Base-by-base conservation (phyloP, 2,888 invertebrate species). In the Hipparchia semele region DNA sequence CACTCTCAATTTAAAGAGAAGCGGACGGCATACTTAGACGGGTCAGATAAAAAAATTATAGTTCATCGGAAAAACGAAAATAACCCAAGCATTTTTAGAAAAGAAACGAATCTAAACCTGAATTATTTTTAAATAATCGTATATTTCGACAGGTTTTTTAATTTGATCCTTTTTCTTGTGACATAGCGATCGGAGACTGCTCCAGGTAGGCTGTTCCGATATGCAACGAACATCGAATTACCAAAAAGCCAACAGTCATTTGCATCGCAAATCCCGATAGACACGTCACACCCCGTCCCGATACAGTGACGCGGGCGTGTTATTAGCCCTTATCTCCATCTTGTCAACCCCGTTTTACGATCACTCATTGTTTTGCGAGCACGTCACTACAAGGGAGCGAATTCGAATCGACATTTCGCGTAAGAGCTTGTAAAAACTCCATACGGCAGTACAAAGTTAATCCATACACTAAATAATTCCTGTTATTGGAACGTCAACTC, bases 391-490 rank as follows among this genome's bases (percentile, higher is more conserved):
- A 80, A 82, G 84, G 84, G 85, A 82, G 79, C 82, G 81, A 79
- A 92, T 92, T 87, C 87, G 90, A 90, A 92, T 92, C 92, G 92
- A 92, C 93, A 88, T 92, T 87, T 88, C 89, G 86, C 84, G 89
- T 90, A 89, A 90, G 90, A 88, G 91, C 87, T 86, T 87, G 90
- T 92, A 93, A 93, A 92, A 93, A 93, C 89, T 90, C 88, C 87
- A 88, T 87, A 89, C 83, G 81, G 80, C 78, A 80, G 78, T 74
- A 76, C 88, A 80, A 81, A 59, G 33, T 77, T 73, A 49, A 33
- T n/a, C n/a, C 46, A 10, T 39, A 54, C 60, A 2, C 74, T 64
- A 62, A 66, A 49, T 69, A 68, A 10, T 45, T 13, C 54, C 10
- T 59, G 39, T 13, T 75, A 64, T 51, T 53, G 72, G 13, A 83